Evolutionary conservation across 2,888 invertebrate species (phyloP), one percentile per base, ranked within the genome.

Genomic region (Thymelicus lineola): DNA sequence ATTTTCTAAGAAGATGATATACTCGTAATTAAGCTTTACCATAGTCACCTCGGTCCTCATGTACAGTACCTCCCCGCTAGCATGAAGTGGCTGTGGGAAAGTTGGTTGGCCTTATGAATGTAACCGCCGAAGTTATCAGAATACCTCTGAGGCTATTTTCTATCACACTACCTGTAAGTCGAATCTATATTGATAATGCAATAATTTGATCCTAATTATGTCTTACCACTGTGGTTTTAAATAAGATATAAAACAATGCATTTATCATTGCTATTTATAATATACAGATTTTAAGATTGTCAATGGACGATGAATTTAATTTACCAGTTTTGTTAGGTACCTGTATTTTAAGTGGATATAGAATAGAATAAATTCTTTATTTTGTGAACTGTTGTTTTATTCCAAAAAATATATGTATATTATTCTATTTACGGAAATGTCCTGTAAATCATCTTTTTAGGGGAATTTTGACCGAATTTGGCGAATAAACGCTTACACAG

Each of bases 241-340:
- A 59, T 73, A 46, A 59, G 69, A 74, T 72, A 79, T 76, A 77
- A 79, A 79, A 76, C 75, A 82, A 80, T 84, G 91, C 91, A 91
- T 91, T 91, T 90, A 91, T 87, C 82, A 85, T 83, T 82, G 81
- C 82, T 80, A 81, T 84, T 77, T 82, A 28, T 28, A 80, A 80
- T 80, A 78, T 75, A 79, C 70, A 82, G 76, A 77, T 80, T 80
- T 74, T 83, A 86, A 84, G 81, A 87, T 86, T 87, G 83, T 89
- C 85, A 84, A 84, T 86, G 79, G 83, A 84, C 83, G 83, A 83
- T 82, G 85, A 83, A 85, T 88, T 88, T 88, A 80, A 84, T 86
- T 87, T 86, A 84, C 82, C 82, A 81, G 81, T 84, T 83, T 88
- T 89, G 87, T 91, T 89, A 90, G 88, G 90, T 89, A 85, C 84